Conservation (phyloP, 2,888 invertebrate species). For the Pyralis farinalis region DNA sequence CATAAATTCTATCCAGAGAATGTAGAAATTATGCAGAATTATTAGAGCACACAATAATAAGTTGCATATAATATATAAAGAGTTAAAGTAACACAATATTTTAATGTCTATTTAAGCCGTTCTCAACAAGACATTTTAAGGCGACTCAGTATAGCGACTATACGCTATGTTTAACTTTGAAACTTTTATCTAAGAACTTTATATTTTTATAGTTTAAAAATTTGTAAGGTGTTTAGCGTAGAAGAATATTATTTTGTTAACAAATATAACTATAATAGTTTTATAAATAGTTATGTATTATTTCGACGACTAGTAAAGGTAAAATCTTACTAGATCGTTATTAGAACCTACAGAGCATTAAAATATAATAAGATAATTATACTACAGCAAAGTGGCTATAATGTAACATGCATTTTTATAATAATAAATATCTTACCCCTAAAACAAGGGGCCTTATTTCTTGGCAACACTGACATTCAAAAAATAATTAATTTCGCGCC, state of each 20-base stretch:
- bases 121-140: constrained; percentile 49
- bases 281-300: constrained; percentile 53
- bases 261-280: constrained; percentile 59
- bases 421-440: constrained; percentile 36
- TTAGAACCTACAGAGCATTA: constrained; percentile 60
- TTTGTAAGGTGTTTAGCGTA: constrained; percentile 73
- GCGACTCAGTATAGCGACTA: constrained; percentile 56
- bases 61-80: constrained; percentile 2
- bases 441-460: constrained; percentile 27
- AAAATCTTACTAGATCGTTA: constrained; percentile 55
- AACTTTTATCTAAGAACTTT: constrained; percentile 60
- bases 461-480: constrained; percentile 43
- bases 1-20: too few relatives aligned
- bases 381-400: constrained; percentile 55
- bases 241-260: constrained; percentile 75
- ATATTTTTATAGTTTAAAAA: constrained; percentile 59
- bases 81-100: constrained; percentile 6
- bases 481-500: constrained; percentile 41
- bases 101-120: constrained; percentile 34
- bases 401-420: constrained; percentile 49
- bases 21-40: too few relatives aligned
- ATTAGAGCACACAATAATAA: neutral
- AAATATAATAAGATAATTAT: constrained; percentile 55
- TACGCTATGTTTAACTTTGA: constrained; percentile 44
- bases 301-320: constrained; percentile 50